A percentile compares a stretch with the other conserved stretches of the same genome.
phyloP scores from a whole-genome alignment of 2,888 invertebrate genomes.

The Baccha elongata region DNA sequence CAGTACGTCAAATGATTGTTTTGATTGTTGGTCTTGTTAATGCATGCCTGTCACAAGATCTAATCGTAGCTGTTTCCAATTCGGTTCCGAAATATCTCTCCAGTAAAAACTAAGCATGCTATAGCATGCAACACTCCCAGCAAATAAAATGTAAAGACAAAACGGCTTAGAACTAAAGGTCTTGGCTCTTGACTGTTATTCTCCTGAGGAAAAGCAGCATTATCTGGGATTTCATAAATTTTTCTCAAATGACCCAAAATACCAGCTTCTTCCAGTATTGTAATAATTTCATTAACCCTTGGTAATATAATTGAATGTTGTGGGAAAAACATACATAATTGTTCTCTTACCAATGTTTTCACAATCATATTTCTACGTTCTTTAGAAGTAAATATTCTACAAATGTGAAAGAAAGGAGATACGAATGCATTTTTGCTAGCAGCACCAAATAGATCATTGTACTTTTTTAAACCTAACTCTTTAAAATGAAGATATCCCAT shows the following conservation, averaged over 20 bases:
- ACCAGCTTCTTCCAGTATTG: conserved; percentile 13
- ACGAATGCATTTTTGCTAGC: not conserved
- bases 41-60: too few relatives aligned
- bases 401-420: not conserved
- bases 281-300: not conserved
- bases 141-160: not conserved
- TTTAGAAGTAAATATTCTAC: not conserved
- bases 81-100: not conserved
- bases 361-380: not conserved
- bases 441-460: not conserved
- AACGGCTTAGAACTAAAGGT: not conserved
- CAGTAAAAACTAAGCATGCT: not conserved
- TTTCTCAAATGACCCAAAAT: not conserved
- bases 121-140: not conserved
- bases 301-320: not conserved
- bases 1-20: too few relatives aligned
- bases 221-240: not conserved
- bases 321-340: not conserved
- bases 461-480: too few relatives aligned
- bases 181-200: not conserved
- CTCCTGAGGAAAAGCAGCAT: too few relatives aligned
- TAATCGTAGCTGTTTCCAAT: too few relatives aligned
- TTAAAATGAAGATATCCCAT: too few relatives aligned
- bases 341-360: not conserved
- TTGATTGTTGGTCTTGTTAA: too few relatives aligned